Conservation (phyloP, 1,140 invertebrate genomes). For the Microplitis mediator region DNA sequence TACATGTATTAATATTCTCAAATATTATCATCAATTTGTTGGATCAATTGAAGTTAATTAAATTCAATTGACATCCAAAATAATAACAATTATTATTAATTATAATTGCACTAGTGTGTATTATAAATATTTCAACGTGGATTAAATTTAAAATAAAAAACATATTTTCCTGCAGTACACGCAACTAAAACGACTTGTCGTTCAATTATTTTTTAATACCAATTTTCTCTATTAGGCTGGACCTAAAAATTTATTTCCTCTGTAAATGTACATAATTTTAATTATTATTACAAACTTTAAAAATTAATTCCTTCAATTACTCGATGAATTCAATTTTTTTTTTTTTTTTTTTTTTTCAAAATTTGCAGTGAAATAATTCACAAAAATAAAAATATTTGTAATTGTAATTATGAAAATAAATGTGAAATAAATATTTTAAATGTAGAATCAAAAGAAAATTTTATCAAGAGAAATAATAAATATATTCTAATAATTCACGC, state of each 20-base stretch:
- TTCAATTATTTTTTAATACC: background rate
- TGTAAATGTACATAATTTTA: background rate
- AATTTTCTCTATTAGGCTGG: background rate
- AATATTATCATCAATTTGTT: background rate
- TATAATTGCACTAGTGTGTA: constrained; percentile 7
- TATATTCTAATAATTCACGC: too few relatives aligned
- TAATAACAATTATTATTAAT: too few relatives aligned
- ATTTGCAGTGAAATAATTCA: too few relatives aligned
- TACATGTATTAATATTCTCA: background rate
- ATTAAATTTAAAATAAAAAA: background rate
- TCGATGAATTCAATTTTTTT: too few relatives aligned
- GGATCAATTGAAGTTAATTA: background rate
- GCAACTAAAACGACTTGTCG: background rate
- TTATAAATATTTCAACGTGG: constrained; percentile 10
- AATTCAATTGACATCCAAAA: background rate
- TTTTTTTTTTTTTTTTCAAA: too few relatives aligned
- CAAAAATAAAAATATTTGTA: too few relatives aligned
- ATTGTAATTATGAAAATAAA: too few relatives aligned
- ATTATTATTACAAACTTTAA: background rate
- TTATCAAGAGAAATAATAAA: constrained; percentile 8
- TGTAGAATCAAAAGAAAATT: constrained; percentile 36
- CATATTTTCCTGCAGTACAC: constrained; percentile 26
- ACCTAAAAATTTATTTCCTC: background rate
- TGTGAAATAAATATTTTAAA: constrained; percentile 40
- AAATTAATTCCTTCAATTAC: too few relatives aligned